phyloP scores from a whole-genome alignment of 2,888 invertebrate species.

The Spialia ferax region DNA sequence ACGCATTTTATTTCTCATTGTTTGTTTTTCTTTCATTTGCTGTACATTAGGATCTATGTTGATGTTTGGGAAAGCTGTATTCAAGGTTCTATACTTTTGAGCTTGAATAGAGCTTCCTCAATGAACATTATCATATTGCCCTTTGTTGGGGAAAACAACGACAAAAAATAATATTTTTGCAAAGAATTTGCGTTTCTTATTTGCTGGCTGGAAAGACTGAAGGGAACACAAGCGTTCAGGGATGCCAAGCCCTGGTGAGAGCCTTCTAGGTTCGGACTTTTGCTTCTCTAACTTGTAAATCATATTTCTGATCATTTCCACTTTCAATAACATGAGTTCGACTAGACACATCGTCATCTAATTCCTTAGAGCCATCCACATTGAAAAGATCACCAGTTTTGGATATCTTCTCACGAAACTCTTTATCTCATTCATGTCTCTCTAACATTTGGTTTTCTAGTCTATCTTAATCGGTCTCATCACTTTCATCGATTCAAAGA shows the following conservation, averaged over 20 bases:
- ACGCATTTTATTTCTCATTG: slow-evolving; percentile 54
- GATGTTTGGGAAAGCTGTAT: slow-evolving; percentile 36
- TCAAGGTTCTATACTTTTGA: neutral
- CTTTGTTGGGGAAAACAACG: slow-evolving; percentile 48
- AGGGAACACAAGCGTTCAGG: slow-evolving; percentile 85
- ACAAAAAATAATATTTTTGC: slow-evolving; percentile 82
- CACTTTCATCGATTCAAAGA: slow-evolving; percentile 49
- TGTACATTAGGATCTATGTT: slow-evolving; percentile 24
- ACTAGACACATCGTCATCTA: slow-evolving; percentile 56
- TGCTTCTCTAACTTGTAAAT: slow-evolving; percentile 75
- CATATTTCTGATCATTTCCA: slow-evolving; percentile 59
- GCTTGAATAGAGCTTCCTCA: slow-evolving; percentile 58
- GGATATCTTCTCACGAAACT: slow-evolving; percentile 47
- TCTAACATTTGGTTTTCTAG: slow-evolving; percentile 49
- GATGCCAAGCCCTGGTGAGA: slow-evolving; percentile 87
- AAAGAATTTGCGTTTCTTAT: slow-evolving; percentile 84
- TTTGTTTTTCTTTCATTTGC: slow-evolving; percentile 58
- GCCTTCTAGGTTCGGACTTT: slow-evolving; percentile 85
- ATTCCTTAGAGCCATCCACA: slow-evolving; percentile 53
- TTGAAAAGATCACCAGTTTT: slow-evolving; percentile 44
- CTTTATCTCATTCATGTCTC: slow-evolving; percentile 50
- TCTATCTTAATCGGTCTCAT: slow-evolving; percentile 48
- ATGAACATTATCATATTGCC: slow-evolving; percentile 42
- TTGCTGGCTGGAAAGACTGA: slow-evolving; percentile 86
- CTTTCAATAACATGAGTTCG: slow-evolving; percentile 50